Base-by-base conservation (phyloP, 1,140 invertebrate genomes). In the Drosophila insularis region DNA sequence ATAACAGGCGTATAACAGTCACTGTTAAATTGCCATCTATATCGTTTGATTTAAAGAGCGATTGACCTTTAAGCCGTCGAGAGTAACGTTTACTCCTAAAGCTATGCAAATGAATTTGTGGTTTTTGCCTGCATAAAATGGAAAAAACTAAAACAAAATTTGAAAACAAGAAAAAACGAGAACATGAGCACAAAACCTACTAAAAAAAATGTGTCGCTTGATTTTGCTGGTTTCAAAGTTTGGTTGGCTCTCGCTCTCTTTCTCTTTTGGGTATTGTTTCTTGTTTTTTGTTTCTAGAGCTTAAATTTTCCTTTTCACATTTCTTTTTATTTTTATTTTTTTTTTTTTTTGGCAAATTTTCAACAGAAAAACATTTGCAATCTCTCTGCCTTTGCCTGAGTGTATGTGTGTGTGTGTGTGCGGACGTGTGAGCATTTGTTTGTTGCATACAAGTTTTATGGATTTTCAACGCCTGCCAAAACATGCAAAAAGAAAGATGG, bases 371-470 rank as follows among this genome's bases (percentile, higher is more conserved):
- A 21, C 19, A 50, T 50, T 50, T n/a, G 8, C 17, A 50, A 31
- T 40, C 23, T 62, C 32, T 13, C 23, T 32, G 7, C 32, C 6
- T 46, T 21, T 31, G 58, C 1, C 13, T 21, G 55, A 35, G 2
- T 58, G n/a, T 46, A 23, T 31, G 31, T 43, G 0, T 43, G 53
- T 62, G 43, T 61, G n/a, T 60, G 43, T 65, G 46, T 31, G 58
- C 65, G 59, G 23, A 55, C 31, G 55, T 32, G 61, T 59, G 62
- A 66, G 62, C 70, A 60, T 78, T 69, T 81, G 74, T 81, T 77
- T 81, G 79, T 78, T 81, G 74, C 79, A 82, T 82, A 82, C 80
- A 82, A 82, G 78, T 82, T 82, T 82, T 82, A 82, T 82, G 71
- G 80, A 82, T 79, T 82, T 82, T 82, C 80, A 79, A 82, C 80